phyloP scores from a whole-genome alignment of 2,888 invertebrate genomes.

The Sarcophaga rosellei region DNA sequence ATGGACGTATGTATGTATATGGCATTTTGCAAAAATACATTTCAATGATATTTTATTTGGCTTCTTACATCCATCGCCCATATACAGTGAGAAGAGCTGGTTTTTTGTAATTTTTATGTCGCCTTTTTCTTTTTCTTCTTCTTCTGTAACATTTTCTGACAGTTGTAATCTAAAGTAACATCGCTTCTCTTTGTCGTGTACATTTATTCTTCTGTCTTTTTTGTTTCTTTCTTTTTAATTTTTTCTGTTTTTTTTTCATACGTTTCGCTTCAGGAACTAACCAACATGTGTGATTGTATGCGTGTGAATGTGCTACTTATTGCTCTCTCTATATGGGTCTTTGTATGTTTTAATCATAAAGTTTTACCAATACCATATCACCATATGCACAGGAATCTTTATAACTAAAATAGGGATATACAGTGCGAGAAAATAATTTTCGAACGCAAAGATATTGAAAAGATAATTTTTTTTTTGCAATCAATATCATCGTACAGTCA shows the following conservation, averaged over 20 bases:
- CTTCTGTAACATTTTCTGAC: conserved; percentile 37
- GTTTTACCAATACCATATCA: neutral
- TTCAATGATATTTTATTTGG: neutral
- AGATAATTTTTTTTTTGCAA: no score
- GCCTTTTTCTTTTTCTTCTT: neutral
- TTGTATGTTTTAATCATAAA: conserved; percentile 27
- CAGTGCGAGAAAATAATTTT: no score
- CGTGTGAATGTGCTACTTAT: neutral
- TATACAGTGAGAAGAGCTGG: neutral
- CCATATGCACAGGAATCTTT: neutral
- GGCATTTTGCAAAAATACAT: neutral
- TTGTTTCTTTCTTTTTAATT: neutral
- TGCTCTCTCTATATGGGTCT: conserved; percentile 12
- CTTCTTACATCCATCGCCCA: neutral
- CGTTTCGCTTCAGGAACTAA: neutral
- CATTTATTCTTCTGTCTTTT: neutral
- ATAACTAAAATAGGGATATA: neutral
- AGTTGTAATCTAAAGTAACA: conserved; percentile 57
- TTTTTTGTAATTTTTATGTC: neutral
- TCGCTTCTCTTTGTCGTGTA: conserved; percentile 31
- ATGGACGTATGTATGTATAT: no score
- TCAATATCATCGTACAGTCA: no score
- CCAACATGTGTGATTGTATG: neutral
- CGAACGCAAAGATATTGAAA: no score
- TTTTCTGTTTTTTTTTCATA: neutral